These are phyloP conservation scores for Colaptes auratus DNA, from an alignment of 2,113 vertebrate genomes.

Conservation along the genomic window DNA sequence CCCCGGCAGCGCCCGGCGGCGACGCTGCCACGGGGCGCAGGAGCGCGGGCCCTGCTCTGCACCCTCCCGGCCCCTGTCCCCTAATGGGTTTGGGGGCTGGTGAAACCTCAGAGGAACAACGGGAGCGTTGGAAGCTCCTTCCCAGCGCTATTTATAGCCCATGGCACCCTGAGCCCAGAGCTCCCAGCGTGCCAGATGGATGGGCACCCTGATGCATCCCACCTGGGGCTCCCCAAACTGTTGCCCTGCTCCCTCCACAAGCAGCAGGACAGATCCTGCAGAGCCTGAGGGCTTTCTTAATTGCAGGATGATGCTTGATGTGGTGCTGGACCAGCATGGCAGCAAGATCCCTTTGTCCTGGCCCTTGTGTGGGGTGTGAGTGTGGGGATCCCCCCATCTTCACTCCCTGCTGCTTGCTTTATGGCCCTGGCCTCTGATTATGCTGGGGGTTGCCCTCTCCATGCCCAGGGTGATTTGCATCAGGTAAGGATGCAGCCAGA, in stretches of 20 bases:
- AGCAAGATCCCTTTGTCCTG: fast-evolving
- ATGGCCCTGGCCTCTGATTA: fast-evolving
- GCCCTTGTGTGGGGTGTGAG: not conserved
- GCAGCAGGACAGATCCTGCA: not conserved
- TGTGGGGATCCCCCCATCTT: fast-evolving
- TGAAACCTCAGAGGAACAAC: fast-evolving
- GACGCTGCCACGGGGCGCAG: not conserved
- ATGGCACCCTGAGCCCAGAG: fast-evolving
- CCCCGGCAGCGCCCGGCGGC: not conserved
- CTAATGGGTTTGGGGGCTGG: not conserved
- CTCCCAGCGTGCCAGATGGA: fast-evolving
- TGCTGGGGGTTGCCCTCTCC: not conserved
- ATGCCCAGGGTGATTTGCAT: not conserved
- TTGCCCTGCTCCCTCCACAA: fast-evolving
- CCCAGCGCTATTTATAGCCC: not conserved
- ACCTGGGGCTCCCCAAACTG: fast-evolving
- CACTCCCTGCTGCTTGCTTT: fast-evolving
- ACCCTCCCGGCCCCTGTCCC: not conserved
- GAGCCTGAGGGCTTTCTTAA: fast-evolving
- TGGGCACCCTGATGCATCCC: fast-evolving
- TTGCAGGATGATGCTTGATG: not conserved
- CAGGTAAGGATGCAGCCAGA: not conserved
- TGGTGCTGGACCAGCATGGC: fast-evolving
- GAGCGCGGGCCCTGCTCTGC: fast-evolving
- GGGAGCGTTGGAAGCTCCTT: not conserved